Conservation (phyloP, 2,797 vertebrate genomes). For the Tapera naevia region DNA sequence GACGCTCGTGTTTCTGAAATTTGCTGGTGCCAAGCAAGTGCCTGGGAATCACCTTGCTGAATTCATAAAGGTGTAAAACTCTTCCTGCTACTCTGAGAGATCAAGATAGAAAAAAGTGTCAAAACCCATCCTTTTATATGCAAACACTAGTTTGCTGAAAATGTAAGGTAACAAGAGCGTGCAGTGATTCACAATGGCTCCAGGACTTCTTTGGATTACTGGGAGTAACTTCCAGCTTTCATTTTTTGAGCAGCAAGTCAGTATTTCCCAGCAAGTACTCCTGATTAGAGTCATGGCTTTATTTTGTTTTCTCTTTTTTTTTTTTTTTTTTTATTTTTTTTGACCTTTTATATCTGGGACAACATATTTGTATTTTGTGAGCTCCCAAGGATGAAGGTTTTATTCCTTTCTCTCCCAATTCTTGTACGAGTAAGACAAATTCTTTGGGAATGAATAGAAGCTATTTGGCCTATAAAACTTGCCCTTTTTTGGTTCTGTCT, state of each 20-base stretch:
- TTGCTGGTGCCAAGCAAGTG: neutral
- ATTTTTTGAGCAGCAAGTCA: neutral
- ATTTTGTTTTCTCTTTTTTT: neutral
- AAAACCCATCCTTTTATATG: neutral
- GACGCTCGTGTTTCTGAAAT: neutral
- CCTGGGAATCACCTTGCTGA: neutral
- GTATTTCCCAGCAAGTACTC: conserved; percentile 4
- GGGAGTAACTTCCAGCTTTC: neutral
- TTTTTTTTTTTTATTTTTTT: neutral
- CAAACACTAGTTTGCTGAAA: neutral
- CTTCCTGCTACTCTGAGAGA: neutral
- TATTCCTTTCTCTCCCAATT: conserved; percentile 23
- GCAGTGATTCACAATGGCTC: neutral
- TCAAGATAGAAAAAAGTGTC: neutral
- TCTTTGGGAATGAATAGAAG: conserved; percentile 61
- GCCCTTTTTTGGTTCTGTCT: conserved; percentile 65
- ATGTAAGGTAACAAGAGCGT: neutral
- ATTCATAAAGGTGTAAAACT: neutral
- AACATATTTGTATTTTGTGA: conserved; percentile 21
- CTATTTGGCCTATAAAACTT: conserved; percentile 34
- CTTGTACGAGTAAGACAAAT: conserved; percentile 28
- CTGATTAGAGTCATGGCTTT: neutral
- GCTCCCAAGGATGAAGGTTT: conserved; percentile 8
- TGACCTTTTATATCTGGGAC: conserved; percentile 11
- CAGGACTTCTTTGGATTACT: neutral